Evolutionary conservation across 2,888 invertebrate species (phyloP).

Genomic region (Drosophila setosimentum): DNA sequence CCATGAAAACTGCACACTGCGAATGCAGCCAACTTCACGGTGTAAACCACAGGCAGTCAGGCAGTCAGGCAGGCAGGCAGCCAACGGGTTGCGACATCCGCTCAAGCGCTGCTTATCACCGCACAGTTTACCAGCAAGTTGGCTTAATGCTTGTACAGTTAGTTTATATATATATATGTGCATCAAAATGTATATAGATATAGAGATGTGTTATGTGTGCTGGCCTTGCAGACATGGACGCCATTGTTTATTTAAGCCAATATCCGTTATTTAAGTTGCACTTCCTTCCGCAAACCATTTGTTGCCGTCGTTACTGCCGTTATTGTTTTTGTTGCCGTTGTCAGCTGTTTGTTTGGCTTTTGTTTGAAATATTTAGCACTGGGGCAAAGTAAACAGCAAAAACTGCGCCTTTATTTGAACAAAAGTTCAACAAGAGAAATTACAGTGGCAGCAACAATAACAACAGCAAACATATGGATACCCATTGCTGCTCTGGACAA

Average conservation of each 20-base stretch:
- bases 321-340: constrained; percentile 47
- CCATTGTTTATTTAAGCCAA: constrained; percentile 80
- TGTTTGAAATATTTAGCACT: constrained; percentile 77
- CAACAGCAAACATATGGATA: constrained; percentile 46
- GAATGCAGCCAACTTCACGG: constrained; percentile 49
- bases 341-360: constrained; percentile 77
- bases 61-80: constrained; percentile 43
- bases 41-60: constrained; percentile 49
- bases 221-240: constrained; percentile 46
- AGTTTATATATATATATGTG: constrained; percentile 5
- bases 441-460: constrained; percentile 40
- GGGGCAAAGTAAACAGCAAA: constrained; percentile 60
- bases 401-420: constrained; percentile 69
- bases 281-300: constrained; percentile 76
- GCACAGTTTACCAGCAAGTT: constrained; percentile 43
- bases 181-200: constrained; percentile 1
- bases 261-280: constrained; percentile 79
- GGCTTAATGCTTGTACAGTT: constrained; percentile 42
- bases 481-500: constrained; percentile 53
- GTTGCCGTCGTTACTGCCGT: constrained; percentile 42
- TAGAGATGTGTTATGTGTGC: constrained; percentile 29
- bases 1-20: constrained; percentile 44
- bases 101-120: constrained; percentile 57
- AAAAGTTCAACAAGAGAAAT: constrained; percentile 67
- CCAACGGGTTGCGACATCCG: constrained; percentile 59